Percentiles rank a stretch among this genome's conserved stretches.
Evolutionary conservation across 1,140 invertebrate genomes (phyloP).

Genomic region (Bombus polaris): DNA sequence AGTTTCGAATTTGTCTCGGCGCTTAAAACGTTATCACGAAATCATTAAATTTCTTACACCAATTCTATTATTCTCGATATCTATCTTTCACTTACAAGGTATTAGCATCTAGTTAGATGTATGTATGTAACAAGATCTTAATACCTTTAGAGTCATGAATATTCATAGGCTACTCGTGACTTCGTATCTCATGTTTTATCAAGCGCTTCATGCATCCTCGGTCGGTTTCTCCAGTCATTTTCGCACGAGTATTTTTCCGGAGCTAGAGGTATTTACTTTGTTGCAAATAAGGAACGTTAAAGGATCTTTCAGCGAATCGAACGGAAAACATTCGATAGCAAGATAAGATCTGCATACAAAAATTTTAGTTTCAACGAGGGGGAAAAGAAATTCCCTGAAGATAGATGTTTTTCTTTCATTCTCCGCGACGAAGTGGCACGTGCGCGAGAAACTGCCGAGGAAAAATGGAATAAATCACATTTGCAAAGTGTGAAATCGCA

Average conservation of each 20-base stretch:
- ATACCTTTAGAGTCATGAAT: background rate
- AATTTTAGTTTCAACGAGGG: background rate
- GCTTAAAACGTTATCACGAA: too few species aligned
- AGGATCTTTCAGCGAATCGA: background rate
- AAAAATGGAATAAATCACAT: constrained; percentile 6
- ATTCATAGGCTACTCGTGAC: background rate
- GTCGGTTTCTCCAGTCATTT: background rate
- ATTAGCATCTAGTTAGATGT: background rate
- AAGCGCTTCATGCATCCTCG: constrained; percentile 9
- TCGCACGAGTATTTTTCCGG: background rate
- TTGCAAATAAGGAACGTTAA: background rate
- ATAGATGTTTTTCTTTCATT: background rate
- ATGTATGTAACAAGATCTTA: background rate
- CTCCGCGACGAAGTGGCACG: too few species aligned
- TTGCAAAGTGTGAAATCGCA: background rate
- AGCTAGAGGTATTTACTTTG: background rate
- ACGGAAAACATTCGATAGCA: background rate
- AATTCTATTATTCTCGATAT: too few species aligned
- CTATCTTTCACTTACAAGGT: constrained; percentile 4
- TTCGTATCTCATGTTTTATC: constrained; percentile 2
- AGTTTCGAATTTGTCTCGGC: too few species aligned
- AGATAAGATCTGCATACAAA: too few species aligned
- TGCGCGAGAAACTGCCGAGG: background rate
- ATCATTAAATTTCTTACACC: background rate
- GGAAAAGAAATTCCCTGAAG: background rate